These are phyloP conservation scores for Junco hyemalis DNA, from an alignment of 2,113 vertebrate genomes.

Conservation along the genomic window DNA sequence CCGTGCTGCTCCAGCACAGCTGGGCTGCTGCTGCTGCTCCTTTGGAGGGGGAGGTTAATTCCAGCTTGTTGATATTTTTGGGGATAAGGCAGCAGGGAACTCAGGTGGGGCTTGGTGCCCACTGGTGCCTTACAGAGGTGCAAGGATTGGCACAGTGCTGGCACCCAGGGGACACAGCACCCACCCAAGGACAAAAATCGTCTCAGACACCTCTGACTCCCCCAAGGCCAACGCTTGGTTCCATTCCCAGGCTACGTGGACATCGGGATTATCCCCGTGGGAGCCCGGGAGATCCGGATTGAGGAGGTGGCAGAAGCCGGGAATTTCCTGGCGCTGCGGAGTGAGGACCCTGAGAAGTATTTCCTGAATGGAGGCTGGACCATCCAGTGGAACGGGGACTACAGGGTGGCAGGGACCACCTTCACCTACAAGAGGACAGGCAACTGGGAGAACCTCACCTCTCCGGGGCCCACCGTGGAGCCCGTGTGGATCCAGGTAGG, in stretches of 20 bases:
- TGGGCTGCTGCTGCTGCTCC: neutral
- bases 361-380: conserved; percentile 94
- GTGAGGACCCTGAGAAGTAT: conserved; percentile 85
- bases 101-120: neutral
- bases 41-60: neutral
- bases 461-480: conserved; percentile 89
- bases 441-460: conserved; percentile 91
- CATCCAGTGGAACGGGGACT: conserved; percentile 95
- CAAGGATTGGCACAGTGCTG: neutral
- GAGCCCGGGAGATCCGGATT: conserved; percentile 87
- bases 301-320: conserved; percentile 88
- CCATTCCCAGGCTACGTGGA: conserved; percentile 86
- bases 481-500: conserved; percentile 94
- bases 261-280: conserved; percentile 89
- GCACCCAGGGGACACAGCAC: neutral
- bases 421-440: conserved; percentile 89
- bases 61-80: rapidly evolving
- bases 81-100: neutral
- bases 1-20: rapidly evolving
- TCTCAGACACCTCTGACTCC: neutral
- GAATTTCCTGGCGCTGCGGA: conserved; percentile 90
- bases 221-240: rapidly evolving
- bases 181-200: rapidly evolving
- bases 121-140: neutral
- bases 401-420: conserved; percentile 88